Evolutionary conservation across 1,140 invertebrate species (phyloP), one percentile per base, ranked within the genome.

Genomic region (Polyergus mexicanus): DNA sequence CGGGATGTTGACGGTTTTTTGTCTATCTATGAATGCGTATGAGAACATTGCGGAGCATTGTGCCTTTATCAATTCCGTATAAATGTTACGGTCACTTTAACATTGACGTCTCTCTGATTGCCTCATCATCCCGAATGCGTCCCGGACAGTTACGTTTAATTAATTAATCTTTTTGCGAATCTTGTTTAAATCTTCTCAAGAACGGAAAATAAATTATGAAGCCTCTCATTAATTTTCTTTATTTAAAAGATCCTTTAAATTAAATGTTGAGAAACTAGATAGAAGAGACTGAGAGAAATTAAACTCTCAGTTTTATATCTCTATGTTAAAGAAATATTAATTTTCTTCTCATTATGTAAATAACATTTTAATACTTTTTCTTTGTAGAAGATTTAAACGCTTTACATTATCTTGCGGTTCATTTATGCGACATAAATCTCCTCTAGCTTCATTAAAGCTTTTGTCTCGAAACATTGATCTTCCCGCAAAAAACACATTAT

Each of bases 31-130:
- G 13, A 41, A 13, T 65, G 10, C 10, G 13, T 13, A 78, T 32
- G 44, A 54, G 28, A 78, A 78, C 76, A 78, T 32, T 38, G 66
- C 38, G 32, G 32, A 22, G 19, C 65, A 68, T 78, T 78, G 76
- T 78, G 76, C 4, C 44, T 32, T 5, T 78, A 78, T 78, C 76
- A 51, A 51, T 54, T 25, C 5, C 4, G 19, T 60, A n/a, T 41
- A 77, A 66, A 4, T 78, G 32, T 66, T 54, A 66, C n/a, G 16
- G 75, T 54, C 62, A 44, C 22, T 68, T 54, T 68, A 13, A 10
- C 62, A 38, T 78, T 44, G 22, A 8, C 19, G 16, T 76, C 5
- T 60, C 22, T 60, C 62, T 25, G 6, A 5, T 5, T 10, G 35
- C 35, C 22, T 77, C 44, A 16, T 62, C 35, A 11, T 60, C 6